phyloP scores from a whole-genome alignment of 1,140 invertebrate species.

The Saccostrea echinata region DNA sequence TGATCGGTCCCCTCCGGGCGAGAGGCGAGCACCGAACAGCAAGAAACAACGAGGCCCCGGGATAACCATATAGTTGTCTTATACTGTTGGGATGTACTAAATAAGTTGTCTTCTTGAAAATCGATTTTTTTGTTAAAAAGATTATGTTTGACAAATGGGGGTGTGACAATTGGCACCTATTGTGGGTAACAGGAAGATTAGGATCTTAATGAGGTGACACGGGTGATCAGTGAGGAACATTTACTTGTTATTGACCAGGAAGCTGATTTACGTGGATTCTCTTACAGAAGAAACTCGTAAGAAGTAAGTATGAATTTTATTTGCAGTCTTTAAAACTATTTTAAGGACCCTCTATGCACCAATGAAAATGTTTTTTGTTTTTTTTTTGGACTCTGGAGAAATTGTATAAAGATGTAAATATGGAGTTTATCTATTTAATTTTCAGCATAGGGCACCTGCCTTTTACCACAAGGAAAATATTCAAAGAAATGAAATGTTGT shows the following conservation, averaged over 20 bases:
- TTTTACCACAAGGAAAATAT: no score
- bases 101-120: slow-evolving; percentile 12
- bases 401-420: no score
- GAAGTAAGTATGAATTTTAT: not conserved
- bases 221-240: not conserved
- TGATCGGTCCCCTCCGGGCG: slow-evolving; percentile 6
- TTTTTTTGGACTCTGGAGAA: no score
- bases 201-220: slow-evolving; percentile 1
- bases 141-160: slow-evolving; percentile 1
- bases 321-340: not conserved
- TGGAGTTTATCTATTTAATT: no score
- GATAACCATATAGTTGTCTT: slow-evolving; percentile 16
- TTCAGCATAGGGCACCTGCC: no score
- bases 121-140: slow-evolving; percentile 21
- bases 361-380: no score
- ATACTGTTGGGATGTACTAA: slow-evolving; percentile 2
- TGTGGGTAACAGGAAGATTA: not conserved
- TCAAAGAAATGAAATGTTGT: no score
- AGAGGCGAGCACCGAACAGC: not conserved
- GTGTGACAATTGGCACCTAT: slow-evolving; percentile 16
- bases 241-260: slow-evolving; percentile 1
- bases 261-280: not conserved
- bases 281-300: not conserved
- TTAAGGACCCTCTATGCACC: no score
- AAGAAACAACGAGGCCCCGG: not conserved